Base-by-base conservation (phyloP, 2,113 vertebrate species). In the Carlito syrichta region DNA sequence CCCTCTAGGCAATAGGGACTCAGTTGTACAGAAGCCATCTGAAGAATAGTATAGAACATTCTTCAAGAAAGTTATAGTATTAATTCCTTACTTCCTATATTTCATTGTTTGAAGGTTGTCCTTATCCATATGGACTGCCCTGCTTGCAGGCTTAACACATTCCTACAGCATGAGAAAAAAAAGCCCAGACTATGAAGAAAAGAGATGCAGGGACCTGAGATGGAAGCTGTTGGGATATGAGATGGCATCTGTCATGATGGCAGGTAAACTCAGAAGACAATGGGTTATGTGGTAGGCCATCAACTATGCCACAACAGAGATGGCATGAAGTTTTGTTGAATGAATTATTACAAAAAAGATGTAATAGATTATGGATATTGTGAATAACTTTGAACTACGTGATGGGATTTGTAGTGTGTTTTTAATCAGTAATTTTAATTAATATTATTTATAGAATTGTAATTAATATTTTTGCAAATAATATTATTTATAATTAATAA, bases 271-370 rank as follows among this genome's bases (percentile, higher is more conserved):
- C 76, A 40, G 11, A 66, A 6, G 40, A 45, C 16, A 12, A 13
- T 2, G 17, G 30, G 13, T 45, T 0, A n/a, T 11, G 45, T 35
- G 20, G 35, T 30, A 45, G 13, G 11, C n/a, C 8, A 2, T 73
- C 52, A 40, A 25, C 4, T 27, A 17, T 20, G 6, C n/a, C 11
- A 6, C 12, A 66, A 48, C 13, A n/a, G 22, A 79, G 30, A 25
- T 0, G 27, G 35, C 0, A 0, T 6, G 4, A 13, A 13, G 8
- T 50, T 40, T 6, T 19, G 56, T 2, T 93, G 52, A 58, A 58
- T n/a, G 43, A 87, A 27, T 13, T 4, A 50, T 38, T 32, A 2
- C 11, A 16, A 52, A 62, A 19, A 16, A 82, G 14, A 35, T 68
- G 11, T 5, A 27, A 38, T n/a, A 54, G 16, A 85, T 8, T 8